These are phyloP conservation scores for Eudyptes chrysolophus DNA, from an alignment of 2,113 vertebrate species.

Conservation along the genomic window DNA sequence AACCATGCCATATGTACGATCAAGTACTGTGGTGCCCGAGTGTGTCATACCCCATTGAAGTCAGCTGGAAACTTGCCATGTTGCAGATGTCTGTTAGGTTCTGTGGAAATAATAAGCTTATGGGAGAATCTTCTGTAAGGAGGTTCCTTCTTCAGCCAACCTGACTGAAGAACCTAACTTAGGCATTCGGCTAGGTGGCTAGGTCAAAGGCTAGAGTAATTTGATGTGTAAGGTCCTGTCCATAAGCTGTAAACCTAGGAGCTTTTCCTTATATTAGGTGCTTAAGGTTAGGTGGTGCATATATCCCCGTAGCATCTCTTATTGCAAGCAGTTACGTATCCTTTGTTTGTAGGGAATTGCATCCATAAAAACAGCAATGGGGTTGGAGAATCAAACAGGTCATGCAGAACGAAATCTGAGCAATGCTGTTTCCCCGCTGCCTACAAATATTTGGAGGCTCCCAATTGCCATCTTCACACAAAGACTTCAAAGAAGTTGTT, in stretches of 20 bases:
- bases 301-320: neutral
- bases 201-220: neutral
- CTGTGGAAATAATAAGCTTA: neutral
- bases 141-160: neutral
- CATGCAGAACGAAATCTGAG: neutral
- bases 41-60: neutral
- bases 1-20: neutral
- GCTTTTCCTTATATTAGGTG: neutral
- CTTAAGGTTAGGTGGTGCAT: neutral
- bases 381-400: neutral
- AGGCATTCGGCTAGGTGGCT: neutral
- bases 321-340: neutral
- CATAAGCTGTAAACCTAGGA: neutral
- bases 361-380: neutral
- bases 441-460: neutral
- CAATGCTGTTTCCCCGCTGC: neutral
- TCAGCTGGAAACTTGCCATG: neutral
- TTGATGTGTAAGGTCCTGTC: neutral
- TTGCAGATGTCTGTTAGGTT: neutral
- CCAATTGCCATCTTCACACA: neutral
- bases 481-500: neutral
- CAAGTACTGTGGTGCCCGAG: accelerated
- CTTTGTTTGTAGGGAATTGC: neutral
- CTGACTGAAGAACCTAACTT: neutral
- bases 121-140: neutral